These are phyloP conservation scores for Hypomecis atomaria DNA, from an alignment of 2,888 invertebrate species.

Conservation along the genomic window DNA sequence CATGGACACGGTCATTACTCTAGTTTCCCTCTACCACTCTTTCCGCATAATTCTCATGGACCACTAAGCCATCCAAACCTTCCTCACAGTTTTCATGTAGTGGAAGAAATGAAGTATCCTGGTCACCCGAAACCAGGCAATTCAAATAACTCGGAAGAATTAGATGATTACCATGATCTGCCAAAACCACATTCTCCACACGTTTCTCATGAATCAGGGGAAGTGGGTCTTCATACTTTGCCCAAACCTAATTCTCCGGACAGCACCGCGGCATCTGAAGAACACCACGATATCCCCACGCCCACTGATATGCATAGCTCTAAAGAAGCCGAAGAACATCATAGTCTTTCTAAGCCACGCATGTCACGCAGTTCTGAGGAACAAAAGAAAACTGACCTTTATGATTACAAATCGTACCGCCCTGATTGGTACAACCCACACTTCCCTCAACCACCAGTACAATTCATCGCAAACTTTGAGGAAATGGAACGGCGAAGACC, in stretches of 20 bases:
- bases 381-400: too few relatives aligned
- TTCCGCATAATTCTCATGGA: too few relatives aligned
- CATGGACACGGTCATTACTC: too few relatives aligned
- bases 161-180: not conserved
- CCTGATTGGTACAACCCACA: conserved; percentile 7
- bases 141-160: too few relatives aligned
- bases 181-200: not conserved
- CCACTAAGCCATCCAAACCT: too few relatives aligned
- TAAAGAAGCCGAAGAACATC: not conserved
- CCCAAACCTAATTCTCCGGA: not conserved
- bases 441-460: not conserved
- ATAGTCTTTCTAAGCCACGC: not conserved
- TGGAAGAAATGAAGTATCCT: too few relatives aligned
- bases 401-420: not conserved
- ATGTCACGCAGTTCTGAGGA: not conserved
- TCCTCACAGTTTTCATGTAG: too few relatives aligned
- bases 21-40: too few relatives aligned
- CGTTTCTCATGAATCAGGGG: not conserved
- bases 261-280: not conserved
- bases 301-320: not conserved
- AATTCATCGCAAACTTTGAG: not conserved
- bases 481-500: conserved; percentile 19
- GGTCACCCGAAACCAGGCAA: too few relatives aligned
- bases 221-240: not conserved
- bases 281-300: not conserved